Conservation (phyloP, 2,888 invertebrate genomes). For the Hydrotaea diabolus region DNA sequence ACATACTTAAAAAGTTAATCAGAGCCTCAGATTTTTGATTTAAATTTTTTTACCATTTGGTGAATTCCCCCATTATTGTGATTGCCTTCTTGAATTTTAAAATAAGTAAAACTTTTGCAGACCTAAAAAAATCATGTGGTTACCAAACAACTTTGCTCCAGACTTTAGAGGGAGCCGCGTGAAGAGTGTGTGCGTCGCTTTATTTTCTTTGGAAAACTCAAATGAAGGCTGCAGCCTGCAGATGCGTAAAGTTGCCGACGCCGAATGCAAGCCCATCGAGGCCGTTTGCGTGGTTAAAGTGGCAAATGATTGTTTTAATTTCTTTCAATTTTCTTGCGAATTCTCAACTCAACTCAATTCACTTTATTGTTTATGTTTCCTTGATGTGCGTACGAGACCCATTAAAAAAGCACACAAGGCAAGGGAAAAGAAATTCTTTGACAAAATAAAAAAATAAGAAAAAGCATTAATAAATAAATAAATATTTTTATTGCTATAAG, state of each 20-base stretch:
- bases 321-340: constrained; percentile 28
- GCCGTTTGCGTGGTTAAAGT: constrained; percentile 6
- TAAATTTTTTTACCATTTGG: neutral
- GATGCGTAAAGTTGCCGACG: neutral
- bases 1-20: no score
- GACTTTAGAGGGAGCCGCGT: neutral
- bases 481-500: neutral
- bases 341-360: neutral
- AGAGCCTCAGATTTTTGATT: no score
- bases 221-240: neutral
- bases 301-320: constrained; percentile 37
- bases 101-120: constrained; percentile 53
- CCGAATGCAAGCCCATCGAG: neutral
- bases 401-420: no score
- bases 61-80: constrained; percentile 3
- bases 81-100: constrained; percentile 38
- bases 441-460: neutral
- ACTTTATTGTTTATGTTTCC: constrained; percentile 35
- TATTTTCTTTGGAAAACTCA: neutral
- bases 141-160: constrained; percentile 6
- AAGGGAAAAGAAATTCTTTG: neutral
- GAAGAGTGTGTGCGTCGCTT: neutral
- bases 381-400: neutral
- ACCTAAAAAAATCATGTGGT: constrained; percentile 53
- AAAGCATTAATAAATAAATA: no score